A percentile compares a stretch with the other conserved stretches of the same genome.
Evolutionary conservation across 2,113 vertebrate genomes (phyloP).

Genomic region (Nesospiza acunhae): DNA sequence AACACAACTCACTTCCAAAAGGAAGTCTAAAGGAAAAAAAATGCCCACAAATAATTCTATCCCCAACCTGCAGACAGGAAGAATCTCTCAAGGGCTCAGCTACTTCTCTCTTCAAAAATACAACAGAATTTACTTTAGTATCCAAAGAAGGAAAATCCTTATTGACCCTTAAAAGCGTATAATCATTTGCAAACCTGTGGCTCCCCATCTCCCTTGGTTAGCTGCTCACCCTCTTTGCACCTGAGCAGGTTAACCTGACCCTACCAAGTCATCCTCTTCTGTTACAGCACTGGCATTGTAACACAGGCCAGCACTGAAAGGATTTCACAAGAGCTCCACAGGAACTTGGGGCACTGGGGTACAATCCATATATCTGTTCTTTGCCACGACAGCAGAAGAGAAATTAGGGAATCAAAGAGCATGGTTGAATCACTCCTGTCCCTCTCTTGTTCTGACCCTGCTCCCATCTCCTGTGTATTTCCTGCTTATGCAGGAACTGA

Average conservation of each 20-base stretch:
- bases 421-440: background rate
- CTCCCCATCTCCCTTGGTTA: background rate
- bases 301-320: background rate
- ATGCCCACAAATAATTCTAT: background rate
- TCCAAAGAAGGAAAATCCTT: background rate
- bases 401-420: background rate
- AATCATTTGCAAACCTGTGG: background rate
- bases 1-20: background rate
- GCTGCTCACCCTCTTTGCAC: background rate
- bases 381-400: background rate
- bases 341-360: background rate
- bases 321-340: background rate
- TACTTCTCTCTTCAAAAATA: background rate
- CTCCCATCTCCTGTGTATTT: background rate
- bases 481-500: background rate
- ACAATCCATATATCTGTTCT: background rate
- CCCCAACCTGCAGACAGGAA: background rate
- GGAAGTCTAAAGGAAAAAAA: background rate
- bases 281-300: background rate
- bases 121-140: background rate
- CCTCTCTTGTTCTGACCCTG: background rate
- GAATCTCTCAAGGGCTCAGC: background rate
- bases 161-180: rapidly evolving
- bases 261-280: background rate
- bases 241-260: background rate